Percentiles rank a stretch among this genome's conserved stretches.
phyloP scores from a whole-genome alignment of 2,113 vertebrate species.

The Rhabdomys dilectus region DNA sequence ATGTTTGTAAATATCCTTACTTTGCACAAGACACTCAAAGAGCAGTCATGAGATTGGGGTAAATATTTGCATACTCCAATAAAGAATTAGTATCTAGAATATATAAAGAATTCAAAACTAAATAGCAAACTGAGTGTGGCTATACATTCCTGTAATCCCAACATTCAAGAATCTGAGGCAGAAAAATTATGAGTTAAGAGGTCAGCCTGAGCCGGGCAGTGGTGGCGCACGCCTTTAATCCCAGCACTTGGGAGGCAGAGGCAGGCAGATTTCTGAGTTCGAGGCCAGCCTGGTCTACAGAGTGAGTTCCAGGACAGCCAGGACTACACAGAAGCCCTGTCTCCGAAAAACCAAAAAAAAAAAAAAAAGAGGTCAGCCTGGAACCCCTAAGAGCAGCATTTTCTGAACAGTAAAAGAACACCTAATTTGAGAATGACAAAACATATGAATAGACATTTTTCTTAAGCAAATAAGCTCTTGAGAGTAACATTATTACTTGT shows the following conservation, averaged over 20 bases:
- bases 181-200: neutral
- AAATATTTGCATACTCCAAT: neutral
- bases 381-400: neutral
- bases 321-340: no score
- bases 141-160: neutral
- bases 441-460: neutral
- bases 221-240: no score
- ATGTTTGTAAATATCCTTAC: no score
- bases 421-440: neutral
- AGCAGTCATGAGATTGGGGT: neutral
- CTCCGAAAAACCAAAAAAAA: no score
- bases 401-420: neutral
- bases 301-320: no score
- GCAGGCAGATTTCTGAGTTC: no score
- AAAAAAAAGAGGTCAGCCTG: neutral
- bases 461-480: neutral
- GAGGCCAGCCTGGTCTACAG: no score
- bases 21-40: neutral
- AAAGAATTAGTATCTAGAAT: neutral
- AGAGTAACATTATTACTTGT: neutral
- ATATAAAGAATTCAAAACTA: slow-evolving; percentile 20
- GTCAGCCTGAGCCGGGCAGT: no score
- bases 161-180: neutral
- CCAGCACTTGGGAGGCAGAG: no score
- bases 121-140: neutral